These are phyloP conservation scores for Sphaerodactylus townsendi DNA, from an alignment of 2,113 vertebrate genomes.

Conservation along the genomic window DNA sequence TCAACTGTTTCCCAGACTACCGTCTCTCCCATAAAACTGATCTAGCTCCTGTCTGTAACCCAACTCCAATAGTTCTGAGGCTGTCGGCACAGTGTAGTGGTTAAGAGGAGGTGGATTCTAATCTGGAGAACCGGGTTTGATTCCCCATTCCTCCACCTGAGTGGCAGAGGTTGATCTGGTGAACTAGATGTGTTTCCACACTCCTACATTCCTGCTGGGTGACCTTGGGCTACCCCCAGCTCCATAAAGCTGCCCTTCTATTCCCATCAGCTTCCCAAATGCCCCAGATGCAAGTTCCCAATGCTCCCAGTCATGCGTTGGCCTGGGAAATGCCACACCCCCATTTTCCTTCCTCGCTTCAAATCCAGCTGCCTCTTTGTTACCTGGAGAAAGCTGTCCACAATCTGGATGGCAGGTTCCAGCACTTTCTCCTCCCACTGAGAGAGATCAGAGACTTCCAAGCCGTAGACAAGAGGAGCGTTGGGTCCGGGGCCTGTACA, in stretches of 20 bases:
- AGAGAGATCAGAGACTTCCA: constrained; percentile 88
- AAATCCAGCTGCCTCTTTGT: background rate
- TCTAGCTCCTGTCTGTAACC: no score
- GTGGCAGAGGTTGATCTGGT: no score
- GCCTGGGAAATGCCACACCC: background rate
- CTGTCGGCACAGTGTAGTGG: no score
- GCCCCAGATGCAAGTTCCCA: no score
- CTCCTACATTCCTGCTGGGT: no score
- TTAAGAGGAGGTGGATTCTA: no score
- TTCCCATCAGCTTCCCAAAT: background rate
- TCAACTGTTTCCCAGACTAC: background rate
- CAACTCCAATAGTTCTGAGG: no score
- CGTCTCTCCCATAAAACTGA: background rate
- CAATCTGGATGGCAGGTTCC: constrained; percentile 86
- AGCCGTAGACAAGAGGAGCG: constrained; percentile 85
- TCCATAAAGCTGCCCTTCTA: background rate
- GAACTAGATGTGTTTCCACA: no score
- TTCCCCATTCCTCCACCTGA: no score
- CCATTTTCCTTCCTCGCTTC: background rate
- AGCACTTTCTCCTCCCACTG: constrained; percentile 88
- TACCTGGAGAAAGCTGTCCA: constrained; percentile 91
- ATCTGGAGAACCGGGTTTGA: no score
- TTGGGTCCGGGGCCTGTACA: constrained; percentile 83
- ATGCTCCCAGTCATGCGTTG: background rate
- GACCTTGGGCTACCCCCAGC: no score